Evolutionary conservation across 1,140 invertebrate species (phyloP).

Genomic region (Aphelinus atriplicis): DNA sequence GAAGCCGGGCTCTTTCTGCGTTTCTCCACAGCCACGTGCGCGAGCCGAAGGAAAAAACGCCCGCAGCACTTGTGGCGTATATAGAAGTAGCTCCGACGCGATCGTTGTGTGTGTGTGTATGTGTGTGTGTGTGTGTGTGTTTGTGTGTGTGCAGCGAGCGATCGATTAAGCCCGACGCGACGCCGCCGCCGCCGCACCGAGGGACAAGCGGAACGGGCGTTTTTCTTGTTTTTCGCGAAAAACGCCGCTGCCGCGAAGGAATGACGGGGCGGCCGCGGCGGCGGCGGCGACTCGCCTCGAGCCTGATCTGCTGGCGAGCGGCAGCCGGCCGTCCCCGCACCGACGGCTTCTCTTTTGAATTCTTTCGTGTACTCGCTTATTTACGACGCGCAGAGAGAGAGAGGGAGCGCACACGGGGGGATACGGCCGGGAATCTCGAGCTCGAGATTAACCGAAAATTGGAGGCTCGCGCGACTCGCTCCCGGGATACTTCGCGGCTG

Average conservation of each 20-base stretch:
- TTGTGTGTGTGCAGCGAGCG: neutral
- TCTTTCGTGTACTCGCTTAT: neutral
- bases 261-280: neutral
- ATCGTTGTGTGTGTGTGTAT: too few relatives aligned
- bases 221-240: constrained; percentile 26
- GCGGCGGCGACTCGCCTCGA: neutral
- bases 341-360: neutral
- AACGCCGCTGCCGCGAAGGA: constrained; percentile 11
- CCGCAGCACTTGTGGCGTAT: neutral
- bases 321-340: too few relatives aligned
- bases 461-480: too few relatives aligned
- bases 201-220: constrained; percentile 33
- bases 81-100: too few relatives aligned
- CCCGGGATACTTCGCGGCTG: too few relatives aligned
- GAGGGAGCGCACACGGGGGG: neutral
- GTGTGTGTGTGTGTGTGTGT: too few relatives aligned
- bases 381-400: neutral
- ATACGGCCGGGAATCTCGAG: neutral
- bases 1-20: neutral
- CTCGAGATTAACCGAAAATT: too few relatives aligned
- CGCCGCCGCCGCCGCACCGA: neutral
- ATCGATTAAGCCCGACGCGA: constrained; percentile 31
- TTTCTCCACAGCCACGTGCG: neutral
- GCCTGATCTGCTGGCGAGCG: neutral
- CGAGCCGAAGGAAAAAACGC: neutral